Evolutionary conservation across 2,797 vertebrate genomes (phyloP).

Genomic region (Poeciliopsis infans): DNA sequence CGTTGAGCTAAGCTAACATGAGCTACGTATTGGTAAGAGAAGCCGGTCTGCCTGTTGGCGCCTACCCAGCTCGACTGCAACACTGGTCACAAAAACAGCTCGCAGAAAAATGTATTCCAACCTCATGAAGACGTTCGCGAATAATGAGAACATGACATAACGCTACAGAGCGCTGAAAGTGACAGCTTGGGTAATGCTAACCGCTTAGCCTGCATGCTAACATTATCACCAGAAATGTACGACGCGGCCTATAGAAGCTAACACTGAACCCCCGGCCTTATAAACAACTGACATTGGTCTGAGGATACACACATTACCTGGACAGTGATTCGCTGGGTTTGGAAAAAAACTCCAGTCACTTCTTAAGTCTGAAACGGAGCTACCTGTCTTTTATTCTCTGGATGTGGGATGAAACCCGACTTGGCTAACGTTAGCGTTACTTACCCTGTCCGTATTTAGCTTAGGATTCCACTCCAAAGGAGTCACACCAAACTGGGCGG

Average conservation of each 20-base stretch:
- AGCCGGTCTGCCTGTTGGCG: conserved; percentile 70
- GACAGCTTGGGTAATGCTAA: conserved; percentile 73
- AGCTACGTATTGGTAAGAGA: conserved; percentile 64
- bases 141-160: conserved; percentile 16
- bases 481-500: conserved; percentile 83
- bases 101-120: not conserved
- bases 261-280: conserved; percentile 39
- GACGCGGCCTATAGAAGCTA: conserved; percentile 79
- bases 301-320: conserved; percentile 17
- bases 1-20: conserved; percentile 61
- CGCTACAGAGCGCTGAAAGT: conserved; percentile 39
- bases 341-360: not conserved
- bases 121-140: not conserved
- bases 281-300: conserved; percentile 60
- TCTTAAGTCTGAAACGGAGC: conserved; percentile 7
- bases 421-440: conserved; percentile 76
- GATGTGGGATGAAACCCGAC: conserved; percentile 31
- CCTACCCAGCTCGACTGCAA: conserved; percentile 23
- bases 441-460: conserved; percentile 85
- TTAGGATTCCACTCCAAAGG: conserved; percentile 83
- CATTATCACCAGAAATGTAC: conserved; percentile 50
- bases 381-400: conserved; percentile 41
- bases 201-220: conserved; percentile 62
- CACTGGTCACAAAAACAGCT: conserved; percentile 15
- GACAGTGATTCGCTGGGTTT: not conserved